These are phyloP conservation scores for Rhizoglyphus robini DNA, from an alignment of 1,140 invertebrate genomes.

Conservation along the genomic window DNA sequence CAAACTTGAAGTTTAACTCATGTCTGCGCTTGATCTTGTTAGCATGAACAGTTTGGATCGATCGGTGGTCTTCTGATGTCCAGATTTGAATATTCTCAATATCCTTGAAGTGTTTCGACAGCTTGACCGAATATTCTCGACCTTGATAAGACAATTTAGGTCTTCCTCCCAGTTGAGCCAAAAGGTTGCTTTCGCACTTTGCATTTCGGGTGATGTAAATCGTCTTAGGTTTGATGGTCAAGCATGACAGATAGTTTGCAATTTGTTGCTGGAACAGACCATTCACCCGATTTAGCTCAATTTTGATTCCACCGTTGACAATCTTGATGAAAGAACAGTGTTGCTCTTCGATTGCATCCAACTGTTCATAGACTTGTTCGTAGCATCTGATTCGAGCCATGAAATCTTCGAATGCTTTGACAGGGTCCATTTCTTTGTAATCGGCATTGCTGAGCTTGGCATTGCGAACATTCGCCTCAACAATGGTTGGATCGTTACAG, in stretches of 20 bases:
- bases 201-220: slow-evolving; percentile 96
- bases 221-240: slow-evolving; percentile 90
- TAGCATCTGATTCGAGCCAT: slow-evolving; percentile 89
- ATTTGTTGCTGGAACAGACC: slow-evolving; percentile 95
- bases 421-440: slow-evolving; percentile 84
- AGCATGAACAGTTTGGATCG: no score
- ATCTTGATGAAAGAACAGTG: slow-evolving; percentile 77
- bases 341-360: slow-evolving; percentile 55
- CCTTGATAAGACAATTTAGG: slow-evolving; percentile 73
- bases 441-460: slow-evolving; percentile 98
- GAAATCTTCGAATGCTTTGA: slow-evolving; percentile 86
- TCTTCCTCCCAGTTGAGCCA: slow-evolving; percentile 90
- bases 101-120: slow-evolving; percentile 83
- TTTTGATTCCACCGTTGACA: slow-evolving; percentile 79
- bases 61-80: no score
- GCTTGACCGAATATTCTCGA: slow-evolving; percentile 58
- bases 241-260: slow-evolving; percentile 99
- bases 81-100: no score
- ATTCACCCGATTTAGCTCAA: slow-evolving; percentile 82
- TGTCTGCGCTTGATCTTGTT: no score
- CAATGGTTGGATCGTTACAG: slow-evolving; percentile 87
- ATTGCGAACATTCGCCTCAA: slow-evolving; percentile 95
- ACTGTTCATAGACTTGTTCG: slow-evolving; percentile 72
- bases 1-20: no score
- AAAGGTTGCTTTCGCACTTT: slow-evolving; percentile 86